Evolutionary conservation across 2,888 invertebrate species (phyloP).

Genomic region (Zonitis immaculata): DNA sequence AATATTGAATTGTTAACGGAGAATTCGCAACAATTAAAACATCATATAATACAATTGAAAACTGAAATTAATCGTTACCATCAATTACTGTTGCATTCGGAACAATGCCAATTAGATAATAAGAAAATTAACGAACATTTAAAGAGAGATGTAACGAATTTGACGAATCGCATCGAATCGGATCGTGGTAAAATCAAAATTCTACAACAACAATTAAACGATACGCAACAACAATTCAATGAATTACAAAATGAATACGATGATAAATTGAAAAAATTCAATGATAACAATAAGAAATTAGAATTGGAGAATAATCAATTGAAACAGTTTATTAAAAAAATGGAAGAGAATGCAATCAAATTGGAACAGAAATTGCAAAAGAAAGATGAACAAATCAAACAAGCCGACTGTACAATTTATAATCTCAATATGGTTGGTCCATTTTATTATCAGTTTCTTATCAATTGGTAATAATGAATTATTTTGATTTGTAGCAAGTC

Average conservation of each 20-base stretch:
- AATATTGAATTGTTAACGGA: constrained; percentile 53
- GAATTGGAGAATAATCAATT: constrained; percentile 35
- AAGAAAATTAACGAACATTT: constrained; percentile 36
- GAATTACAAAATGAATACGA: constrained; percentile 28
- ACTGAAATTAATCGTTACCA: constrained; percentile 50
- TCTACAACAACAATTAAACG: constrained; percentile 17
- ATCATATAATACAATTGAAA: constrained; percentile 50
- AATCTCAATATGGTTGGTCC: constrained; percentile 40
- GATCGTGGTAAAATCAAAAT: constrained; percentile 31
- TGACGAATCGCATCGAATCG: constrained; percentile 22
- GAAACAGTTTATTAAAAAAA: constrained; percentile 32
- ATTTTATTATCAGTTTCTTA: constrained; percentile 11
- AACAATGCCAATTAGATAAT: constrained; percentile 50
- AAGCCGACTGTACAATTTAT: constrained; percentile 32
- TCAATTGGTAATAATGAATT: constrained; percentile 4
- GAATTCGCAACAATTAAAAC: constrained; percentile 51
- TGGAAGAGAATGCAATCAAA: constrained; percentile 40
- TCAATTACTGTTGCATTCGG: constrained; percentile 51
- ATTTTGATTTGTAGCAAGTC: constrained; percentile 33
- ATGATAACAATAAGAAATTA: constrained; percentile 25
- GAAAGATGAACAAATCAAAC: constrained; percentile 37
- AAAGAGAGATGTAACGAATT: constrained; percentile 9
- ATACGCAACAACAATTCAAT: constrained; percentile 25
- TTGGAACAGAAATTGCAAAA: constrained; percentile 38
- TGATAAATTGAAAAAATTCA: constrained; percentile 22